Conservation (phyloP, 2,888 invertebrate genomes). For the Leucophenga montana region DNA sequence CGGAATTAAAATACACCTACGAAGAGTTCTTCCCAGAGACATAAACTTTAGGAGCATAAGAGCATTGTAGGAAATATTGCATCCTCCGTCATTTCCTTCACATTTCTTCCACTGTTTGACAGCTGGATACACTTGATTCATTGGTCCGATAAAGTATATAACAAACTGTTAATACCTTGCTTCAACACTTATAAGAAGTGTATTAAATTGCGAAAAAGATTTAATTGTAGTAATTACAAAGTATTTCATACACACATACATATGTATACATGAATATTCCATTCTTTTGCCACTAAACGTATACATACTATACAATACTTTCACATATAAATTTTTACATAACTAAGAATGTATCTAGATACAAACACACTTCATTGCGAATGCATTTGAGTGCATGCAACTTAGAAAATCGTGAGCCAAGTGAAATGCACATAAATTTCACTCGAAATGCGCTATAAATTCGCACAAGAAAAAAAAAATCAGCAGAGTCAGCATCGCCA, state of each 20-base stretch:
- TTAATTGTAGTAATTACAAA: background rate
- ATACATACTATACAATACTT: background rate
- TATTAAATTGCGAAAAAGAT: too few relatives aligned
- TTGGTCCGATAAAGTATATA: too few relatives aligned
- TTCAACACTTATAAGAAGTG: too few relatives aligned
- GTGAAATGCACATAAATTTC: constrained; percentile 57
- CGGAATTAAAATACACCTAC: too few relatives aligned
- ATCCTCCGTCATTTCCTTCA: too few relatives aligned
- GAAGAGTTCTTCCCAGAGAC: too few relatives aligned
- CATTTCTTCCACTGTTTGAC: too few relatives aligned
- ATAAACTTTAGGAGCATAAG: too few relatives aligned
- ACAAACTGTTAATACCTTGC: too few relatives aligned
- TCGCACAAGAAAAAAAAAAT: constrained; percentile 25
- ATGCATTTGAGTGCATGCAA: too few relatives aligned
- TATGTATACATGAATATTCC: background rate
- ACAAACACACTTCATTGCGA: background rate
- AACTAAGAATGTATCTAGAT: background rate
- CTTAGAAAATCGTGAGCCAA: constrained; percentile 26
- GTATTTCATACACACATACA: background rate
- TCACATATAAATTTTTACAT: background rate
- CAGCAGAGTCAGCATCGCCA: constrained; percentile 22
- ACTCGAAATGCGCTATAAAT: constrained; percentile 21
- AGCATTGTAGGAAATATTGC: too few relatives aligned
- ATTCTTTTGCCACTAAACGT: background rate
- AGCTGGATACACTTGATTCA: too few relatives aligned